phyloP scores from a whole-genome alignment of 1,140 invertebrate genomes.

The Pantala flavescens region DNA sequence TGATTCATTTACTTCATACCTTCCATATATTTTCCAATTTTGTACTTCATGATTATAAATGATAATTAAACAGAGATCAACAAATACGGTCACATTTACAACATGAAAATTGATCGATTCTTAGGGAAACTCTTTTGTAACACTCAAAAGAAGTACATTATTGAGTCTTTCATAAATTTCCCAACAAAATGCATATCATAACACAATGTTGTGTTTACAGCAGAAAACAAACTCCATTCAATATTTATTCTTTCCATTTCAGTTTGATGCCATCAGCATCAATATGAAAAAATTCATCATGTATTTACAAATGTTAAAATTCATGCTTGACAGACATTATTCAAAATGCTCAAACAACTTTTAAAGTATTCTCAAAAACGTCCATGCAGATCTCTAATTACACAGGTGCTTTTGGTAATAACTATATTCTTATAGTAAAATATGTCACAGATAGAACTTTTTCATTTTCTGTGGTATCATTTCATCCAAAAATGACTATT shows the following conservation, averaged over 20 bases:
- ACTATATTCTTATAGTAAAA: neutral
- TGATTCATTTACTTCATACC: neutral
- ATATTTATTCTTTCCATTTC: neutral
- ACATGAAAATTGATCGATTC: neutral
- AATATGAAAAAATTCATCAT: neutral
- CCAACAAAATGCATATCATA: neutral
- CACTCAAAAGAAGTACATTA: neutral
- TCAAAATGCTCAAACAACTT: neutral
- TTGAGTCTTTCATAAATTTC: neutral
- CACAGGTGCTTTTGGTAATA: neutral
- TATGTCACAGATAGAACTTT: neutral
- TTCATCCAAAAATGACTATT: neutral
- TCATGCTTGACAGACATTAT: neutral
- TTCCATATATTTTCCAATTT: neutral
- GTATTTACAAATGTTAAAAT: neutral
- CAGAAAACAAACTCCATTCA: neutral
- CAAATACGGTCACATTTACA: neutral
- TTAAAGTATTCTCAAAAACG: neutral
- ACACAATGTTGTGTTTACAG: neutral
- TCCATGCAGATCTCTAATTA: neutral
- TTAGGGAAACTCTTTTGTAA: neutral
- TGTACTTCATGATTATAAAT: neutral
- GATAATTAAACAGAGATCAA: neutral
- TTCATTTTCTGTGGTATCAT: neutral
- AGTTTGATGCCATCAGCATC: neutral